phyloP scores from a whole-genome alignment of 2,888 invertebrate genomes.

The Acholoe squamosa region DNA sequence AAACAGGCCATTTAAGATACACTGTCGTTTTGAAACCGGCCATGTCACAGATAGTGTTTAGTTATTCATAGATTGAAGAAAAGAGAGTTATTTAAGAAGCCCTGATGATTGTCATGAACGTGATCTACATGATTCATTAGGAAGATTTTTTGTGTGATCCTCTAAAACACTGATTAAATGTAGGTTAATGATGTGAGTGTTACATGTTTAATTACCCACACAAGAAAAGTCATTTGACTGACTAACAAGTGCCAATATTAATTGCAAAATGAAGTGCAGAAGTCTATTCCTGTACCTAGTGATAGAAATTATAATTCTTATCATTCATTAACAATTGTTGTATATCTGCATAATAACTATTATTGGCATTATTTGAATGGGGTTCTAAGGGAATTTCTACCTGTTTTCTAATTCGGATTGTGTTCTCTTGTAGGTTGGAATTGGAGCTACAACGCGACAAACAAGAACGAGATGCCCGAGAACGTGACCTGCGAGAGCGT shows the following conservation, averaged over 20 bases:
- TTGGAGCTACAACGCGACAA: slow-evolving; percentile 89
- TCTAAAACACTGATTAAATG: background rate
- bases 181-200: slow-evolving; percentile 7
- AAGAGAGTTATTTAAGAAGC: no score
- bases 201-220: background rate
- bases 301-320: background rate
- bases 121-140: no score
- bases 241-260: no score
- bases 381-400: background rate
- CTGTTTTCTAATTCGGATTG: background rate
- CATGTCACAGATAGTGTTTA: no score
- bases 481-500: slow-evolving; percentile 83
- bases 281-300: no score
- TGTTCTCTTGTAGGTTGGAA: slow-evolving; percentile 81
- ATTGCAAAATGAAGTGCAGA: no score
- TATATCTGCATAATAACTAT: background rate
- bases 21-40: no score
- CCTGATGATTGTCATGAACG: no score
- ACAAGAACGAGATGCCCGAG: slow-evolving; percentile 84
- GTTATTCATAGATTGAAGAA: no score
- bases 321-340: background rate
- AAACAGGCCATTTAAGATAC: no score
- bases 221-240: no score
- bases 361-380: background rate
- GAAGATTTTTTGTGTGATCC: no score